Base-by-base conservation (phyloP, 2,797 vertebrate genomes). In the Lophotriccus pileatus region DNA sequence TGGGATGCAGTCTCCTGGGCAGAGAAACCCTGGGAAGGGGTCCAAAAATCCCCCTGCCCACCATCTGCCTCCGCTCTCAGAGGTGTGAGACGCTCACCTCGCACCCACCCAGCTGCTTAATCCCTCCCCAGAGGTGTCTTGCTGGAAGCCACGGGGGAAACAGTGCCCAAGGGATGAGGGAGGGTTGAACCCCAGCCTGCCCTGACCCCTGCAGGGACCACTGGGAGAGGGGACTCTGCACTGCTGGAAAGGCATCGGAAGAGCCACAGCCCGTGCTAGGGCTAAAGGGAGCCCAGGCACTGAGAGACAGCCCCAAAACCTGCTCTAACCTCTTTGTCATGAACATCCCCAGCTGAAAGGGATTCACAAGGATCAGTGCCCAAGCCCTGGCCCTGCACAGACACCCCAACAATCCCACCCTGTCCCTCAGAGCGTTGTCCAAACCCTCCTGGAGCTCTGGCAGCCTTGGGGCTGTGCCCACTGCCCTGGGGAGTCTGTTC, bases 61-160 rank as follows among this genome's bases (percentile, higher is more conserved):
- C 32, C 9, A 1, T 3, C 22, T 12, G 34, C 39, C 34, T 13
- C 68, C 1, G 18, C 53, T 30, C 28, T 5, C 28, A 2, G 32
- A 34, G 50, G 21, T 34, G 36, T 0, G 1, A 55, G 41, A 34
- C 2, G 5, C 34, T 8, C 17, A 18, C 25, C 22, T 30, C 1
- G 0, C 52, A 10, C 23, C 2, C 8, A 4, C 14, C 1, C 66
- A 2, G 14, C 22, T 27, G 10, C 28, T 39, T 5, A 1, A 17
- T 46, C 55, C 62, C 11, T 56, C 19, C 14, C 43, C 4, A 1
- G 14, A 5, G 14, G 46, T 8, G 59, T 43, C 39, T 41, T 3
- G 2, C 6, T 4, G 32, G 58, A 28, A 28, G 32, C 44, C 5
- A 1, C 0, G 6, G 39, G 39, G 16, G 52, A 70, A 87, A 12